Conservation (phyloP, 2,113 vertebrate genomes). For the Sakesphorus luctuosus region DNA sequence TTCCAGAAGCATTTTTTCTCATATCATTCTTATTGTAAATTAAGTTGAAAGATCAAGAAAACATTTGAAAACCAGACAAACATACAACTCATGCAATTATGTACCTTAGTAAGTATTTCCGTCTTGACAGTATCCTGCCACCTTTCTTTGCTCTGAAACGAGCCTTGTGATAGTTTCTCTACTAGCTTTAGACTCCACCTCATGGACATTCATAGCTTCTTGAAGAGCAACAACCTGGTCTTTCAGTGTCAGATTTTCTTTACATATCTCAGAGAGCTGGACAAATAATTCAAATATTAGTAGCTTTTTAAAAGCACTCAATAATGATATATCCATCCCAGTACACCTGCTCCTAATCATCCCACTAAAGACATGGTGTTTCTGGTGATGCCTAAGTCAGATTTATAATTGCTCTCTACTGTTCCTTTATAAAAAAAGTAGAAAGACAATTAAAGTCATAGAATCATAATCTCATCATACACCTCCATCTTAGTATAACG, state of each 20-base stretch:
- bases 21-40: not conserved
- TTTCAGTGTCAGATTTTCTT: slow-evolving; percentile 77
- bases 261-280: slow-evolving; percentile 75
- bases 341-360: not conserved
- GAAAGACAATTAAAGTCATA: not conserved
- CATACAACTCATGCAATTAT: not conserved
- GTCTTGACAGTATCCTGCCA: slow-evolving; percentile 66
- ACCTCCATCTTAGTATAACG: not conserved
- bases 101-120: slow-evolving; percentile 81
- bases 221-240: slow-evolving; percentile 76
- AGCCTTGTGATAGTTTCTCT: slow-evolving; percentile 87
- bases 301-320: not conserved
- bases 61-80: not conserved
- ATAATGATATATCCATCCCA: not conserved
- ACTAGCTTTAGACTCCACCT: slow-evolving; percentile 88
- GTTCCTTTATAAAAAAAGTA: not conserved
- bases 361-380: not conserved
- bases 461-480: not conserved
- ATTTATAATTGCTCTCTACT: not conserved
- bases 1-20: not conserved
- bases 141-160: slow-evolving; percentile 80
- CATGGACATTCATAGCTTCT: slow-evolving; percentile 79
- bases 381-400: not conserved
- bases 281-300: not conserved
- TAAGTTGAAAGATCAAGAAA: not conserved